Conservation (phyloP, 2,888 invertebrate species). For the Zonitis immaculata region DNA sequence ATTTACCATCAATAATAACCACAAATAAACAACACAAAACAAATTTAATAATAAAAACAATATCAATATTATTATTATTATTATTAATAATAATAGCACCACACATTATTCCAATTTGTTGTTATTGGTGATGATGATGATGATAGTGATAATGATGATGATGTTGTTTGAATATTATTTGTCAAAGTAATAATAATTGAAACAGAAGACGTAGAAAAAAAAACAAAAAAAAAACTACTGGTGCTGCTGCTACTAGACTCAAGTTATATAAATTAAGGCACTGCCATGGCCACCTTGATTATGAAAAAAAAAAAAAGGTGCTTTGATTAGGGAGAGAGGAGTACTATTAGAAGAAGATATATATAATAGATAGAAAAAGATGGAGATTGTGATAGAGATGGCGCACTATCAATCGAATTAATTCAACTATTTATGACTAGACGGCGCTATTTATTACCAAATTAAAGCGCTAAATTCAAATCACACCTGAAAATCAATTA, state of each 20-base stretch:
- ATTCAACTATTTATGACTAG: not conserved
- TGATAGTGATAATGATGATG: no score
- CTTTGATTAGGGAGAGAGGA: slow-evolving; percentile 33
- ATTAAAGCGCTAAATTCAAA: not conserved
- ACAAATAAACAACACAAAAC: no score
- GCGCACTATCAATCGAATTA: not conserved
- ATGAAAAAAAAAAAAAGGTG: slow-evolving; percentile 44
- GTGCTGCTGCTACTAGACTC: not conserved
- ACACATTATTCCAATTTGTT: no score
- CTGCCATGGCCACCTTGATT: slow-evolving; percentile 47
- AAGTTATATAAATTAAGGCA: slow-evolving; percentile 46
- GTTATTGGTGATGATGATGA: no score
- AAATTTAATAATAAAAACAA: no score
- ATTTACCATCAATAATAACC: no score
- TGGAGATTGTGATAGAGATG: not conserved
- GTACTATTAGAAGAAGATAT: not conserved
- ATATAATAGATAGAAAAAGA: not conserved
- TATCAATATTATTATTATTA: no score
- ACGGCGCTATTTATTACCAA: not conserved
- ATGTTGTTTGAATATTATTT: no score
- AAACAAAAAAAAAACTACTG: not conserved
- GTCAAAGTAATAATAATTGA: no score
- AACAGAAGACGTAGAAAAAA: no score
- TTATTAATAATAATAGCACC: no score
- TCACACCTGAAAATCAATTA: not conserved